Base-by-base conservation (phyloP, 2,113 vertebrate genomes). In the Bubo blakistoni region DNA sequence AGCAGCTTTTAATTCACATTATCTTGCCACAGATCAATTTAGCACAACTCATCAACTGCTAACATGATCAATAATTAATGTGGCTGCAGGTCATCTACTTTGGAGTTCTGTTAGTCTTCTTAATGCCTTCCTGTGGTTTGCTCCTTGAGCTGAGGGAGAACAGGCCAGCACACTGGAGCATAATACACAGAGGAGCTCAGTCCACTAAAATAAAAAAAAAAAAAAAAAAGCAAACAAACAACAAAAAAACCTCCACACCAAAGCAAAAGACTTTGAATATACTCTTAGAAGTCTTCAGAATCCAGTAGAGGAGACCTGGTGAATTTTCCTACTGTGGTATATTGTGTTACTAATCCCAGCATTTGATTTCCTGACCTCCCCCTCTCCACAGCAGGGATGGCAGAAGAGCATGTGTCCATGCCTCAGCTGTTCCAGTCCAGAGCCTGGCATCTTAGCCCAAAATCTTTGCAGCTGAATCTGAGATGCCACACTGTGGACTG, bases 21-120 rank as follows among this genome's bases (percentile, higher is more conserved):
- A 72, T 82, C 95, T 96, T 72, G 30, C 84, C 74, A 76, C 70
- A 90, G 91, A 85, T 95, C 94, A 93, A 61, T 97, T 95, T 94
- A 94, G 87, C 84, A 63, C 57, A 69, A 73, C 30, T 91, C 84
- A 85, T 89, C 87, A 72, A 87, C 84, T 79, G 61, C 92, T 88
- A 93, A 93, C 90, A 77, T 25, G 20, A 61, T 96, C 40, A 94
- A 96, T 93, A 95, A 94, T 96, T 96, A 87, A 97, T 80, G 78
- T 34, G 54, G 40, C 90, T 96, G 81, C 66, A 94, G 89, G 67
- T 93, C 70, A 65, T 71, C 73, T 69, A 22, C 57, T 36, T 30
- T 55, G 58, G 70, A 91, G 61, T 85, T 90, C 65, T 40, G 38
- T 52, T 66, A 67, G 69, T 38, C 76, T 22, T 86, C 58, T n/a